phyloP scores from a whole-genome alignment of 2,113 vertebrate genomes.

The Uria aalge region DNA sequence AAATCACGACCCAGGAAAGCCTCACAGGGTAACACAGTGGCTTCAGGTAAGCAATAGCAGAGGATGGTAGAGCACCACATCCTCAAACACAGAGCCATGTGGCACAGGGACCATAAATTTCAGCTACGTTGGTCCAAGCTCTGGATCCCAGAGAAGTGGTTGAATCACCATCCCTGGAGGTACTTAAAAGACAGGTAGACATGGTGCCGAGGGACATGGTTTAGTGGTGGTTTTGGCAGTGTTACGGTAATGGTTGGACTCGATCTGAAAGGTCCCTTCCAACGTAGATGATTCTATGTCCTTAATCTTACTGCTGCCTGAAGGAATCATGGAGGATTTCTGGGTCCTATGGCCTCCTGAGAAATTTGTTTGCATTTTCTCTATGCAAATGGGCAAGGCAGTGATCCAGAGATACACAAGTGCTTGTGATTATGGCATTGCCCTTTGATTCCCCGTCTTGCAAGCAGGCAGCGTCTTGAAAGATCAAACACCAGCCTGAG shows the following conservation, averaged over 20 bases:
- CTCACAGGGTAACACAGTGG: background rate
- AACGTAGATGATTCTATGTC: background rate
- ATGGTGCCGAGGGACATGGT: background rate
- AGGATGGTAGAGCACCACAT: background rate
- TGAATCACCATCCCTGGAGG: background rate
- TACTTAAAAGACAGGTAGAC: background rate
- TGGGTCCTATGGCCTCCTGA: background rate
- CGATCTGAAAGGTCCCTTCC: background rate
- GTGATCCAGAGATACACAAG: background rate
- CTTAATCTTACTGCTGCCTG: background rate
- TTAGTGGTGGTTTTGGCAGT: background rate
- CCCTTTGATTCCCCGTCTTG: background rate
- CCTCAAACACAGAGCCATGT: background rate
- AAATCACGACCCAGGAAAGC: background rate
- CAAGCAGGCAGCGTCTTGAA: background rate
- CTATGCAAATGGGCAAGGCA: background rate
- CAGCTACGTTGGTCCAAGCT: background rate
- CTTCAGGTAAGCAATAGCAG: background rate
- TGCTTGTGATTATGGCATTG: background rate
- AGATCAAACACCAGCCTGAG: background rate
- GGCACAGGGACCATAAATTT: background rate
- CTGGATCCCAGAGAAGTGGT: background rate
- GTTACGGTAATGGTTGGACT: background rate
- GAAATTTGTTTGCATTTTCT: constrained; percentile 13
- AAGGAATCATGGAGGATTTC: constrained; percentile 29